Percentiles rank a stretch among this genome's conserved stretches.
Evolutionary conservation across 1,140 invertebrate species (phyloP).

Genomic region (Acromyrmex echinatior): DNA sequence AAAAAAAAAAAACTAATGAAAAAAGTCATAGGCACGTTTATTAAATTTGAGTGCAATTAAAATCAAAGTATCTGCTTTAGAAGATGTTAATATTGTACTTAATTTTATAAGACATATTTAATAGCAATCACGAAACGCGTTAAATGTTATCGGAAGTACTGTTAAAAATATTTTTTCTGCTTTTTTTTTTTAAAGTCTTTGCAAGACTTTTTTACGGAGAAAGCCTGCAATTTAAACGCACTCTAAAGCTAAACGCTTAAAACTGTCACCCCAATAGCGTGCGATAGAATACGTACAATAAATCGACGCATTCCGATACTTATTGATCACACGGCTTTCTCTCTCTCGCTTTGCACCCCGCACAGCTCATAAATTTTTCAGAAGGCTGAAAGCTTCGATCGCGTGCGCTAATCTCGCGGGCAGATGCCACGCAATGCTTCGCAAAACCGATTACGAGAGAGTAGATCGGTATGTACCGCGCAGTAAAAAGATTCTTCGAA

Average conservation of each 20-base stretch:
- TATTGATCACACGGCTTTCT: constrained; percentile 51
- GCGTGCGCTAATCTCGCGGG: constrained; percentile 79
- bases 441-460: constrained; percentile 75
- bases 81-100: background rate
- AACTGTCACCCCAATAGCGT: background rate
- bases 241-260: constrained; percentile 18
- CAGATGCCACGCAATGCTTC: constrained; percentile 80
- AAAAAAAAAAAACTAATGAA: background rate
- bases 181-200: background rate
- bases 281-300: constrained; percentile 21
- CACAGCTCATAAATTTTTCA: constrained; percentile 75
- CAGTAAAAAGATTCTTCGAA: constrained; percentile 65
- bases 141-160: background rate
- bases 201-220: background rate
- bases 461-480: constrained; percentile 55
- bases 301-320: constrained; percentile 42
- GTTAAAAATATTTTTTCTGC: background rate
- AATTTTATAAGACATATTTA: background rate
- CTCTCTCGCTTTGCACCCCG: constrained; percentile 32
- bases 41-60: background rate
- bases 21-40: background rate
- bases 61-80: constrained; percentile 9
- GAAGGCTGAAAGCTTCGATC: constrained; percentile 69
- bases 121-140: background rate
- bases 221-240: background rate